A percentile compares a stretch with the other conserved stretches of the same genome.
Conservation (phyloP, 2,113 vertebrate genomes). For the Protobothrops flavoviridis region DNA sequence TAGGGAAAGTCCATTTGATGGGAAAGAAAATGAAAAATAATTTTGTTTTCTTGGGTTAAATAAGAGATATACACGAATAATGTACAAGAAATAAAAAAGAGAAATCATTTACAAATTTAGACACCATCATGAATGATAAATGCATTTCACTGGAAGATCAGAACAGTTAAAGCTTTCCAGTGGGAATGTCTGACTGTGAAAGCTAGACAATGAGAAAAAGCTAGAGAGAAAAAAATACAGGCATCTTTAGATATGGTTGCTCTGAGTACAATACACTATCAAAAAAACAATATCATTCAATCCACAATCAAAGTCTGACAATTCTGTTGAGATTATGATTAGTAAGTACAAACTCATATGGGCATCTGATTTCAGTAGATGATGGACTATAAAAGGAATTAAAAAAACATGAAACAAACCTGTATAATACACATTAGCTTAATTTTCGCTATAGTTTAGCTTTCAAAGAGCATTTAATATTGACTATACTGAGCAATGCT, state of each 20-base stretch:
- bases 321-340: background rate
- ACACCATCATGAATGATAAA: background rate
- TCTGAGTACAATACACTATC: background rate
- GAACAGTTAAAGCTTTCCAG: background rate
- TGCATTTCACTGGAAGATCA: background rate
- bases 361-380: background rate
- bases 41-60: background rate
- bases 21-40: background rate
- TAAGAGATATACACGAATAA: background rate
- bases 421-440: background rate
- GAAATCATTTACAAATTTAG: background rate
- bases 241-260: background rate
- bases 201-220: background rate
- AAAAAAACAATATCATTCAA: background rate
- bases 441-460: background rate
- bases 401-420: background rate
- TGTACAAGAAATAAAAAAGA: background rate
- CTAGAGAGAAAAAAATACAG: background rate
- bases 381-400: background rate
- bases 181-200: background rate
- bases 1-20: background rate
- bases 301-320: background rate
- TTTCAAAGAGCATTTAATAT: background rate
- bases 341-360: background rate
- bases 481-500: background rate